Conservation (phyloP, 2,797 vertebrate genomes). For the Eulemur rubriventer region DNA sequence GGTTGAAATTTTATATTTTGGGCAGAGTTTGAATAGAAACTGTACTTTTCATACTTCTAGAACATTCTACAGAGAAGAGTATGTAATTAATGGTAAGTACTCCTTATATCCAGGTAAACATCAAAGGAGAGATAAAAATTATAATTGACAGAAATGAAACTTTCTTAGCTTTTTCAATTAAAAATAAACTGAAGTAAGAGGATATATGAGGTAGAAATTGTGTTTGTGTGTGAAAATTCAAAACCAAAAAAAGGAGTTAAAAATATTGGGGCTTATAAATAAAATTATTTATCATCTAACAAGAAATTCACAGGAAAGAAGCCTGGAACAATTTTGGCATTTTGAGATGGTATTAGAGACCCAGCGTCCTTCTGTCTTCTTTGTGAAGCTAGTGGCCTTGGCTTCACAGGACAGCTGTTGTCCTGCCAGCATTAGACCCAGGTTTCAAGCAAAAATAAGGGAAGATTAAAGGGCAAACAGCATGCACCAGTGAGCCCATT, state of each 20-base stretch:
- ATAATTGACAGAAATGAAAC: neutral
- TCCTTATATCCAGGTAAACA: neutral
- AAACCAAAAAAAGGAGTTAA: neutral
- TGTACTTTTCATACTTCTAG: neutral
- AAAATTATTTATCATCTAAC: neutral
- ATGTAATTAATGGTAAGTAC: neutral
- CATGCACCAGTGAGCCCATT: neutral
- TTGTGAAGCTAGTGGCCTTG: neutral
- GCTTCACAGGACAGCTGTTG: neutral
- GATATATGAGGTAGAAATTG: neutral
- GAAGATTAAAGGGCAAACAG: neutral
- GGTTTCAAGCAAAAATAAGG: neutral
- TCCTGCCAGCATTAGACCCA: neutral
- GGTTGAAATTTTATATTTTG: neutral
- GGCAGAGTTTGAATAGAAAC: neutral
- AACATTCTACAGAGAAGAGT: neutral
- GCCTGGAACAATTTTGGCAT: neutral
- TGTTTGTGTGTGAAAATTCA: neutral
- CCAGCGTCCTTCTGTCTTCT: neutral
- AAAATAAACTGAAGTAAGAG: neutral
- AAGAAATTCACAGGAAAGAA: neutral
- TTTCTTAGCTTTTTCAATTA: neutral
- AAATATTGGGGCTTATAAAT: neutral
- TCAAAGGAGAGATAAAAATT: neutral
- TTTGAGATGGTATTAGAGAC: neutral